These are phyloP conservation scores for Tetraodon nigroviridis DNA, from an alignment of 2,113 vertebrate species.

Conservation along the genomic window DNA sequence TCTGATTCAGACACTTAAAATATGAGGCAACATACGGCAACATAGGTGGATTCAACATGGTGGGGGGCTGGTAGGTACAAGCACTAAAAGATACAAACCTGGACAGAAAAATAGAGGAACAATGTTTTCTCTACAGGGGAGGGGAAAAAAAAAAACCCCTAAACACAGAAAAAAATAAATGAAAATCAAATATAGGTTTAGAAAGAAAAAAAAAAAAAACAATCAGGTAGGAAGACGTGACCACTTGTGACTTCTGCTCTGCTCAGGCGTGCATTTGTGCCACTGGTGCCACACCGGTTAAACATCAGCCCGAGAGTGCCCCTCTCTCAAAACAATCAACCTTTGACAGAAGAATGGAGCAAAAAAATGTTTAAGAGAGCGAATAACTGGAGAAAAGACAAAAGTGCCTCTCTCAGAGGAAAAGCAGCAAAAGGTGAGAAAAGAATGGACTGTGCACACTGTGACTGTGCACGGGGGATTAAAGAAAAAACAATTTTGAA, in stretches of 20 bases:
- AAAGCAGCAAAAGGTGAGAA: slow-evolving; percentile 40
- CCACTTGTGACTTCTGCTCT: slow-evolving; percentile 88
- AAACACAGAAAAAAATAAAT: slow-evolving; percentile 74
- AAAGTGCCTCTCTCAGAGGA: slow-evolving; percentile 34
- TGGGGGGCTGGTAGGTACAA: slow-evolving; percentile 35
- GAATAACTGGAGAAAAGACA: slow-evolving; percentile 48
- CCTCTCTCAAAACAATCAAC: slow-evolving; percentile 74
- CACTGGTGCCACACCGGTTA: slow-evolving; percentile 87
- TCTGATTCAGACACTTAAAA: slow-evolving; percentile 92
- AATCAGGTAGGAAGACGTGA: slow-evolving; percentile 96
- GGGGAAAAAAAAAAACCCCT: slow-evolving; percentile 73
- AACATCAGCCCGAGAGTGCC: slow-evolving; percentile 82
- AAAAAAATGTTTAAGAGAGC: slow-evolving; percentile 41
- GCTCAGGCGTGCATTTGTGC: slow-evolving; percentile 85
- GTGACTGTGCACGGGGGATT: slow-evolving; percentile 13
- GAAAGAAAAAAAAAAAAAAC: slow-evolving; percentile 82
- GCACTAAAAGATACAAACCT: slow-evolving; percentile 34
- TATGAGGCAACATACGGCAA: slow-evolving; percentile 85
- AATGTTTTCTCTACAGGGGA: slow-evolving; percentile 33
- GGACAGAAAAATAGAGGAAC: slow-evolving; percentile 32
- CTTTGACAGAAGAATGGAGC: slow-evolving; percentile 53
- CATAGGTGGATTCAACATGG: slow-evolving; percentile 51
- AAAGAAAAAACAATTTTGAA: slow-evolving; percentile 38
- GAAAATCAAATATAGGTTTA: slow-evolving; percentile 94
- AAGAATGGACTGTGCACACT: slow-evolving; percentile 48